Percentiles rank a stretch among this genome's conserved stretches.
Evolutionary conservation across 2,888 invertebrate genomes (phyloP).

Genomic region (Cheiracanthium punctorium): DNA sequence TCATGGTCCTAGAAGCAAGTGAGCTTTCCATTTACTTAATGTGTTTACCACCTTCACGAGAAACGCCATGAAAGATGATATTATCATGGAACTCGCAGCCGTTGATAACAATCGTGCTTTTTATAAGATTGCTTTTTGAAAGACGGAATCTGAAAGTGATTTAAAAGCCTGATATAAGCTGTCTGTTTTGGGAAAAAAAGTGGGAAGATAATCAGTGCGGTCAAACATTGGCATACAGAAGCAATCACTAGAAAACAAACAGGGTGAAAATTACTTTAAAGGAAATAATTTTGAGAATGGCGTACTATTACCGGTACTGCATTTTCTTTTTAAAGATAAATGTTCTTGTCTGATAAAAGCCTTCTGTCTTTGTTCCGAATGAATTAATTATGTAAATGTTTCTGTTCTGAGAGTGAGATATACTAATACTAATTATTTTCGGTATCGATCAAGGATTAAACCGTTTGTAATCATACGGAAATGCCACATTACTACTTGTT

Average conservation of each 20-base stretch:
- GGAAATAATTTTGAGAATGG: too few species aligned
- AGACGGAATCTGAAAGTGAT: neutral
- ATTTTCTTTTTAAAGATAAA: too few species aligned
- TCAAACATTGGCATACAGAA: neutral
- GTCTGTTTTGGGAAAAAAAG: neutral
- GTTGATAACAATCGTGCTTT: neutral
- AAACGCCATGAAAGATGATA: slow-evolving; percentile 3
- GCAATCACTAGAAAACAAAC: neutral
- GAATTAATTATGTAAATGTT: too few species aligned
- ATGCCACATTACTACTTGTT: too few species aligned
- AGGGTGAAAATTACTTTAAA: neutral
- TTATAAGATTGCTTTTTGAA: neutral
- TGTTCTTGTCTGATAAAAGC: too few species aligned
- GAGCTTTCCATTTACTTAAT: slow-evolving; percentile 61
- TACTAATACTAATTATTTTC: too few species aligned
- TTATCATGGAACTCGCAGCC: slow-evolving; percentile 1
- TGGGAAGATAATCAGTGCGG: neutral
- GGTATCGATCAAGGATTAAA: too few species aligned
- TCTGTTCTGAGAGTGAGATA: too few species aligned
- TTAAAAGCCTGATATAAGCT: neutral
- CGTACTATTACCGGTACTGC: too few species aligned
- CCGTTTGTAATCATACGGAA: too few species aligned
- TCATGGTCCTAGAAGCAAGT: slow-evolving; percentile 28
- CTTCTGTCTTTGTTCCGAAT: too few species aligned
- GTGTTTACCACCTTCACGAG: slow-evolving; percentile 39